phyloP scores from a whole-genome alignment of 2,113 vertebrate species.

The Taxidea taxus region DNA sequence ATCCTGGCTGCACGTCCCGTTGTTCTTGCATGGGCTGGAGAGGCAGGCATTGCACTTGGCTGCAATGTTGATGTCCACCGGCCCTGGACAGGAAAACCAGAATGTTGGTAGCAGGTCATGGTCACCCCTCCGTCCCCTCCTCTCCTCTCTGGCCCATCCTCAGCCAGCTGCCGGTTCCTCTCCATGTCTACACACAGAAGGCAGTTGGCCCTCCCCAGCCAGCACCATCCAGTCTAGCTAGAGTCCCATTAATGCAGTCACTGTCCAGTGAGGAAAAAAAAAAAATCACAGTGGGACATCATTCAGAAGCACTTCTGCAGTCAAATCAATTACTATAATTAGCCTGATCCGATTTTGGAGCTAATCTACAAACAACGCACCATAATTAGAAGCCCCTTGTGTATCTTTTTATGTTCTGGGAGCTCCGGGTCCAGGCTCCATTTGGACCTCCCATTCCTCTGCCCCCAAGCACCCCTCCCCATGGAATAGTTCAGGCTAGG shows the following conservation, averaged over 20 bases:
- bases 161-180: neutral
- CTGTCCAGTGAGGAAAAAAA: constrained; percentile 34
- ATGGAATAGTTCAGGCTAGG: neutral
- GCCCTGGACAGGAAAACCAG: constrained; percentile 83
- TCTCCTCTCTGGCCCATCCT: neutral
- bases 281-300: constrained; percentile 48
- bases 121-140: neutral
- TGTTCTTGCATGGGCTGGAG: constrained; percentile 92
- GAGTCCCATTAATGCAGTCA: constrained; percentile 10
- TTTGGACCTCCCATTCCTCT: neutral
- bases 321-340: constrained; percentile 67
- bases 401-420: neutral
- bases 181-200: neutral
- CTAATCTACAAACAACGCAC: constrained; percentile 68
- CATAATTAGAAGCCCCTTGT: constrained; percentile 53
- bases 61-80: constrained; percentile 87
- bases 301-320: constrained; percentile 54
- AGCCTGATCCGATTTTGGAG: constrained; percentile 69
- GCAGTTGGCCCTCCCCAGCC: neutral
- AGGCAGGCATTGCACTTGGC: constrained; percentile 97
- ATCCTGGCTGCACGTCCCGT: constrained; percentile 92
- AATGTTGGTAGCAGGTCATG: neutral
- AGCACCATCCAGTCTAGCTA: neutral
- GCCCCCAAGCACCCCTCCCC: neutral
- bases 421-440: constrained; percentile 1